Percentiles rank a stretch among this genome's conserved stretches.
Evolutionary conservation across 2,113 vertebrate species (phyloP).

Genomic region (Columba janthina): DNA sequence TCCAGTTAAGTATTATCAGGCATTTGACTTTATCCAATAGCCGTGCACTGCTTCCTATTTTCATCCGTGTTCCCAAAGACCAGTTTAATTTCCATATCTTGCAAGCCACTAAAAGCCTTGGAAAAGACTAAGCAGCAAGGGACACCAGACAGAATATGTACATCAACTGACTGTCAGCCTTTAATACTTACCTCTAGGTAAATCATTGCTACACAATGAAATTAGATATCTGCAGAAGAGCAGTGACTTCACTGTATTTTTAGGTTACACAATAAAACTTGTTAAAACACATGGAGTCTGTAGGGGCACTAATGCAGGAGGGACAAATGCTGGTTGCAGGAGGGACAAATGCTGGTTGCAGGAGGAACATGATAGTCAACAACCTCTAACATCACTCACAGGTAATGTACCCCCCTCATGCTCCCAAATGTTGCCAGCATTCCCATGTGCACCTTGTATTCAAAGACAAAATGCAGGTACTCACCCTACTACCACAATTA

Average conservation of each 20-base stretch:
- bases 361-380: not conserved
- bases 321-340: not conserved
- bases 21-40: not conserved
- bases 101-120: not conserved
- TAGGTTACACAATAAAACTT: not conserved
- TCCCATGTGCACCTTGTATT: not conserved
- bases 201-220: not conserved
- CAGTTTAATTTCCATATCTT: not conserved
- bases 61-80: not conserved
- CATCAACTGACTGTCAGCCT: not conserved
- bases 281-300: not conserved
- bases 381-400: not conserved
- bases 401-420: rapidly evolving
- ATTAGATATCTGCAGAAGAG: not conserved
- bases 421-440: not conserved
- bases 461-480: constrained; percentile 52
- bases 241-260: not conserved
- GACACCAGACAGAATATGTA: not conserved
- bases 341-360: not conserved
- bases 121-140: not conserved
- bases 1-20: not conserved
- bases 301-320: not conserved
- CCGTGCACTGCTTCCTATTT: not conserved
- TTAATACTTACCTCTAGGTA: not conserved
- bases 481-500: constrained; percentile 99